Conservation (phyloP, 2,113 vertebrate species). For the Calyptomena viridis region DNA sequence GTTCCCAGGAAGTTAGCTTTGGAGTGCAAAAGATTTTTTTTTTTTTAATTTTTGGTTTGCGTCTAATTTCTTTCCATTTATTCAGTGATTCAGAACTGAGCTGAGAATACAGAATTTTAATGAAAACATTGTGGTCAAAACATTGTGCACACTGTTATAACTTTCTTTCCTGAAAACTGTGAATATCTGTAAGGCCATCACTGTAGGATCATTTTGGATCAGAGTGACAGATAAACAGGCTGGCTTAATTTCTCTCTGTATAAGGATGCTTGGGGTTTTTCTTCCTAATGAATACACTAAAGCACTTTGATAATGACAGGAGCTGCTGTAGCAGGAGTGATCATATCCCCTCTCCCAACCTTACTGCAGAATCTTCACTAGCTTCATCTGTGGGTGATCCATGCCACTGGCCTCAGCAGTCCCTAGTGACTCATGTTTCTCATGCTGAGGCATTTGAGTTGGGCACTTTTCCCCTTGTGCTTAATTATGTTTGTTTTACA, state of each 20-base stretch:
- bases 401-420: background rate
- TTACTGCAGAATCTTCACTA: background rate
- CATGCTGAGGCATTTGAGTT: background rate
- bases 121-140: background rate
- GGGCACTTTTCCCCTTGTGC: background rate
- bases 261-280: background rate
- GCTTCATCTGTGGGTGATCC: background rate
- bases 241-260: background rate
- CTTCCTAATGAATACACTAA: background rate
- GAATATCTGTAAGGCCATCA: background rate
- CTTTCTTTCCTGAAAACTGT: background rate
- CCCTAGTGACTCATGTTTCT: background rate
- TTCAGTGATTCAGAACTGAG: background rate
- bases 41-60: background rate
- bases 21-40: background rate
- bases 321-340: background rate
- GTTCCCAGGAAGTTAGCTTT: background rate
- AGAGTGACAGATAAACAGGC: background rate
- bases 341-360: background rate
- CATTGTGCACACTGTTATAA: background rate
- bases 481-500: constrained; percentile 42
- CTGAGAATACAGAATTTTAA: background rate
- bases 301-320: background rate
- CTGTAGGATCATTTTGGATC: background rate
- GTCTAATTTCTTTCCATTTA: background rate